Evolutionary conservation across 2,888 invertebrate species (phyloP).

Genomic region (Elysia crispata): DNA sequence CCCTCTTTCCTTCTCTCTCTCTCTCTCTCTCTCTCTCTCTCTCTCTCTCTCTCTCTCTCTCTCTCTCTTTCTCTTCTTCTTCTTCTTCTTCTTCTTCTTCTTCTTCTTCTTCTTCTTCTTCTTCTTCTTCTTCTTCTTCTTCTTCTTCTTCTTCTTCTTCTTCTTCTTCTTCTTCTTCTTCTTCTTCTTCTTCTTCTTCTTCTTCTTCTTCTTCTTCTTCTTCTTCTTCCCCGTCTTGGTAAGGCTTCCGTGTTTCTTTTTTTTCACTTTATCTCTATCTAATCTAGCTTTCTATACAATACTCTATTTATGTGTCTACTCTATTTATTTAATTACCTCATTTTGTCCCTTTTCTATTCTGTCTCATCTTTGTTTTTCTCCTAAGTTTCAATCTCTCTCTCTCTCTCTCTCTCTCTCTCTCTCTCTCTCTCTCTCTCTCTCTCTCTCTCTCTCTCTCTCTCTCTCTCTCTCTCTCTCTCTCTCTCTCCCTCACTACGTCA

Average conservation of each 20-base stretch:
- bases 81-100: slow-evolving; percentile 9
- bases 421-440: no score
- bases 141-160: neutral
- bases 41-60: neutral
- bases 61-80: slow-evolving; percentile 16
- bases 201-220: slow-evolving; percentile 2
- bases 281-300: no score
- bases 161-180: slow-evolving; percentile 3
- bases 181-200: slow-evolving; percentile 16
- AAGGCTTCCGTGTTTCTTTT: neutral
- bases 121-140: neutral
- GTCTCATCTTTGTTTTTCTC: neutral
- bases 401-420: neutral
- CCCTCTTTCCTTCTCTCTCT: neutral
- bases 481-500: no score
- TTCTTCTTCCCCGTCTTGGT: neutral
- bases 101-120: slow-evolving; percentile 9
- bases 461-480: no score
- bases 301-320: no score
- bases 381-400: neutral
- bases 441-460: no score
- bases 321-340: no score
- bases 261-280: no score
- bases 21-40: slow-evolving; percentile 5
- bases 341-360: neutral